Base-by-base conservation (phyloP, 2,888 invertebrate genomes). In the Unio delphinus region DNA sequence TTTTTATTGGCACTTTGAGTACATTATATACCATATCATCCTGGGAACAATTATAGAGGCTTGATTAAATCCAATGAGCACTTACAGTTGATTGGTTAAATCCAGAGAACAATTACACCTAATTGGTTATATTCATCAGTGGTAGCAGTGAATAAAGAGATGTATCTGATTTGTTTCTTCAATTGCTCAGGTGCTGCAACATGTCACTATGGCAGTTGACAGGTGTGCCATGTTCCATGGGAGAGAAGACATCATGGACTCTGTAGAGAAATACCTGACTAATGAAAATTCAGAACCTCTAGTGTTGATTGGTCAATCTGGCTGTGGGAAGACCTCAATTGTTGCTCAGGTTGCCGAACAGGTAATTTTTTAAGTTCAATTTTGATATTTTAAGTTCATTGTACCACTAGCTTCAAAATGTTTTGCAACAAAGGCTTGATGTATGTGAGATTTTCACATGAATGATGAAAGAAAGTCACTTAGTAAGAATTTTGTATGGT, bases 261-360 rank as follows among this genome's bases (percentile, higher is more conserved):
- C 69, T 6, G 71, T 86, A 20, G 58, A 73, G 11, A 66, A 73
- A 20, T 85, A 86, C 70, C 55, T 85, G 20, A 69, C 64, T 20
- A 70, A 72, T 5, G 69, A 80, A 18, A 73, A 77, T 3, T 61
- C 72, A 20, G 70, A 81, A 58, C 82, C 85, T 6, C 68, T 87
- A 2, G 82, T 86, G 4, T 68, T 87, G 1, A 79, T 80, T 74
- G 87, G 86, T 4, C 80, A 81, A 58, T 83, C 85, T 8, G 87
- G 87, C 0, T 82, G 83, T 74, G 88, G 88, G 0, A 88, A 88
- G 70, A 88, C 88, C 1, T 86, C 86, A 7, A 76, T 87, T 28
- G 83, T 87, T 74, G 84, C 88, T n/a, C 82, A 83, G 65, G 79
- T 75, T 8, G 80, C 83, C 17, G 70, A 79, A 68, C 66, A 77